Conservation (phyloP, 2,113 vertebrate genomes). For the Chloroceryle aenea region DNA sequence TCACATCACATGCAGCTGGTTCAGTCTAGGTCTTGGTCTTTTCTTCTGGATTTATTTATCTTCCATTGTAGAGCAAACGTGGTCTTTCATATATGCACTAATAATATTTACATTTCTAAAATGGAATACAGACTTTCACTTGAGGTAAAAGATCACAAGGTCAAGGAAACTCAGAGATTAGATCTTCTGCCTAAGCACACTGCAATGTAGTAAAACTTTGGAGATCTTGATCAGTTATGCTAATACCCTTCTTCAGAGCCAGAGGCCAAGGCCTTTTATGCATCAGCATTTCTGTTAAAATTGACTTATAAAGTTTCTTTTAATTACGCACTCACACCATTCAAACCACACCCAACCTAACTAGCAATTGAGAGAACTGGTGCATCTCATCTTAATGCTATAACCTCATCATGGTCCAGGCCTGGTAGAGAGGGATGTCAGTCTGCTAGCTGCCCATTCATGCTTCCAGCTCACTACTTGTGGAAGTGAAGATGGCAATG, state of each 20-base stretch:
- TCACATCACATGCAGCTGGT: background rate
- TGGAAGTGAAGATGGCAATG: background rate
- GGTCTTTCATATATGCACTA: constrained; percentile 77
- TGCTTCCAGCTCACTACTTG: background rate
- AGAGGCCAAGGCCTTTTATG: constrained; percentile 15
- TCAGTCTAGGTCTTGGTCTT: constrained; percentile 53
- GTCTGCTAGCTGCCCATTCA: background rate
- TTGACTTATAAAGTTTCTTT: constrained; percentile 19
- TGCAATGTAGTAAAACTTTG: constrained; percentile 54
- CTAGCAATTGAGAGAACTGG: background rate
- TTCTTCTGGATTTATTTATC: constrained; percentile 77
- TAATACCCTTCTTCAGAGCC: constrained; percentile 4
- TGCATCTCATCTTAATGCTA: background rate
- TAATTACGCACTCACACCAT: background rate
- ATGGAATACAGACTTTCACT: constrained; percentile 76
- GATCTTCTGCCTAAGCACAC: constrained; percentile 69
- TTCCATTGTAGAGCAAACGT: constrained; percentile 71
- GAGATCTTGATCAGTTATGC: constrained; percentile 44
- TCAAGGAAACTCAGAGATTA: constrained; percentile 79
- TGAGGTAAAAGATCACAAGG: constrained; percentile 73
- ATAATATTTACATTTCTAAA: constrained; percentile 83
- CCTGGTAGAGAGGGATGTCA: background rate
- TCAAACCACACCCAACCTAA: background rate
- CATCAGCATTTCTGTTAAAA: constrained; percentile 20
- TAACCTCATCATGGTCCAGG: background rate